A percentile compares a stretch with the other conserved stretches of the same genome.
These are phyloP conservation scores for Thunnus thynnus DNA, from an alignment of 2,113 vertebrate genomes.

Conservation along the genomic window DNA sequence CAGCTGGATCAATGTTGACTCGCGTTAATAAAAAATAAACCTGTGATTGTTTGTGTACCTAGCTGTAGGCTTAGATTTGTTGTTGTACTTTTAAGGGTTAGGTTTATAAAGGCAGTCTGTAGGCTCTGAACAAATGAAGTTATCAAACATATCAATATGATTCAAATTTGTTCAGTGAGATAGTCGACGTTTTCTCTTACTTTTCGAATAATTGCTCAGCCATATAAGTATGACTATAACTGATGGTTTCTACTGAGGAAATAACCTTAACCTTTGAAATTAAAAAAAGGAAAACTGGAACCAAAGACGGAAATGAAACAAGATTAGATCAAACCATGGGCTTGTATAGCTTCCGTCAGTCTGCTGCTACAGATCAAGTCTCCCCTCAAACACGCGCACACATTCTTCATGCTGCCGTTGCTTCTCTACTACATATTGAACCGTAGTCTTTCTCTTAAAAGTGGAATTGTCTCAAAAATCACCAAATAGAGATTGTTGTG, in stretches of 20 bases:
- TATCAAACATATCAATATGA: no score
- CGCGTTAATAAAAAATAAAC: no score
- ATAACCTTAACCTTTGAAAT: conserved; percentile 47
- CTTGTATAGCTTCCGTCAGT: conserved; percentile 34
- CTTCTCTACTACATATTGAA: neutral
- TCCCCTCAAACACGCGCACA: neutral
- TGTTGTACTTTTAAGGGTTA: no score
- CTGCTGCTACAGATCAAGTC: conserved; percentile 25
- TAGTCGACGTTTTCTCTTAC: no score
- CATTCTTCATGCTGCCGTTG: neutral
- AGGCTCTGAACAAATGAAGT: no score
- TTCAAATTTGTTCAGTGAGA: no score
- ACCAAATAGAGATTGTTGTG: conserved; percentile 10
- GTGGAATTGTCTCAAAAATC: neutral
- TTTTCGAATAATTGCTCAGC: no score
- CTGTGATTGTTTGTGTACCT: no score
- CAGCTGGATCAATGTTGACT: no score
- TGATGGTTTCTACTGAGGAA: conserved; percentile 36
- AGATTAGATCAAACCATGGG: conserved; percentile 41
- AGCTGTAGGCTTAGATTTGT: no score
- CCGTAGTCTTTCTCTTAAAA: neutral
- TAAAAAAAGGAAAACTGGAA: conserved; percentile 53
- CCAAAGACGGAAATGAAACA: conserved; percentile 48
- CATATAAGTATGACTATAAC: neutral
- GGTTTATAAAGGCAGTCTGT: no score